Evolutionary conservation across 2,888 invertebrate species (phyloP).

Genomic region (Neuroscelio doddi): DNA sequence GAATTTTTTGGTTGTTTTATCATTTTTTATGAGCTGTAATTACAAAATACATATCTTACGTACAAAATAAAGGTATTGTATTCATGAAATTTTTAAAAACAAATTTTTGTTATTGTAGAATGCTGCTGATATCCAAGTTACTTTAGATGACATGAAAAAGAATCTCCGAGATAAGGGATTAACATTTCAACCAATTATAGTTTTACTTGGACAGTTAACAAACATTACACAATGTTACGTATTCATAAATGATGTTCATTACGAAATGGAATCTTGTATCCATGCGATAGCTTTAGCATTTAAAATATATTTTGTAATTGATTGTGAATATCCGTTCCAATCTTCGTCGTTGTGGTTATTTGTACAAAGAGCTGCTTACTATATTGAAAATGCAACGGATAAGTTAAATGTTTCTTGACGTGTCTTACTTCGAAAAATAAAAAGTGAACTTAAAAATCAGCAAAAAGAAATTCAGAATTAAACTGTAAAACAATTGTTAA

Average conservation of each 20-base stretch:
- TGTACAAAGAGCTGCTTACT: slow-evolving; percentile 5
- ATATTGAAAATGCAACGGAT: background rate
- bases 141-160: slow-evolving; percentile 7
- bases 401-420: slow-evolving; percentile 7
- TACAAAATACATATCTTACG: too few relatives aligned
- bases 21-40: too few relatives aligned
- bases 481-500: too few relatives aligned
- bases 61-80: too few relatives aligned
- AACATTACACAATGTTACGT: slow-evolving; percentile 10
- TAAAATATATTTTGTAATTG: slow-evolving; percentile 10
- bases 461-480: slow-evolving; percentile 3
- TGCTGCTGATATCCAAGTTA: slow-evolving; percentile 1
- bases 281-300: slow-evolving; percentile 13
- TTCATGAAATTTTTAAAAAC: too few relatives aligned
- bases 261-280: slow-evolving; percentile 4
- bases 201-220: slow-evolving; percentile 8
- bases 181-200: slow-evolving; percentile 14
- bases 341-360: slow-evolving; percentile 17
- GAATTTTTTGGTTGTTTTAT: too few relatives aligned
- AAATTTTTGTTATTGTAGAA: slow-evolving; percentile 12
- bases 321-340: slow-evolving; percentile 6
- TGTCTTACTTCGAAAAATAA: slow-evolving; percentile 4
- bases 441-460: background rate
- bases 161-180: slow-evolving; percentile 6
- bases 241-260: slow-evolving; percentile 8